Percentiles rank a stretch among this genome's conserved stretches.
These are phyloP conservation scores for Helobdella robusta DNA, from an alignment of 2,888 invertebrate species.

Conservation along the genomic window DNA sequence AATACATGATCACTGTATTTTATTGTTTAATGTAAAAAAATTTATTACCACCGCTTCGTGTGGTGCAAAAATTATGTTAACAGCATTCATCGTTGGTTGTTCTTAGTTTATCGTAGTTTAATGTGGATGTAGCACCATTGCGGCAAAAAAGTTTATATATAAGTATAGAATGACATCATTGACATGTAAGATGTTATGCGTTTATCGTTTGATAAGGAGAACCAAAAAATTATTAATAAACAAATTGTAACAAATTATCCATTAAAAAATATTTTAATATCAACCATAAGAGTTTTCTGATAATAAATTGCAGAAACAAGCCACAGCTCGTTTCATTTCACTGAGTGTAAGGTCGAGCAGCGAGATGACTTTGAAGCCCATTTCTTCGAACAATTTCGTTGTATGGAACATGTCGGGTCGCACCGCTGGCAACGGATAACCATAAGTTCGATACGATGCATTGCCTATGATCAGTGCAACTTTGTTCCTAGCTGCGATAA, in stretches of 20 bases:
- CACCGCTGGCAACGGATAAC: conserved; percentile 27
- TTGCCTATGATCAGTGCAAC: conserved; percentile 50
- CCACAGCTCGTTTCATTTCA: conserved; percentile 48
- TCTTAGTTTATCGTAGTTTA: too few species aligned
- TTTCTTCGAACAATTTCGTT: conserved; percentile 44
- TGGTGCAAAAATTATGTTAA: too few species aligned
- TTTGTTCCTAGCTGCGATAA: conserved; percentile 53
- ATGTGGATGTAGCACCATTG: too few species aligned
- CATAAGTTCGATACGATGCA: conserved; percentile 45
- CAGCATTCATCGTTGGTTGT: too few species aligned
- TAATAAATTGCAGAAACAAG: conserved; percentile 48
- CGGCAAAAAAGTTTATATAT: too few species aligned
- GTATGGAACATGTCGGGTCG: conserved; percentile 37
- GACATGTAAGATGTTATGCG: too few species aligned
- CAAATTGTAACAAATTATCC: background rate
- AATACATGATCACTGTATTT: conserved; percentile 25
- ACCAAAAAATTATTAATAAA: too few species aligned
- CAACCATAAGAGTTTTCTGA: conserved; percentile 46
- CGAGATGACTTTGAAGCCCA: conserved; percentile 51
- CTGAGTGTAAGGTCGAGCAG: conserved; percentile 48
- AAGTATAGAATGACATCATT: too few species aligned
- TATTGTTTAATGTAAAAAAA: background rate
- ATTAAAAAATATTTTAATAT: too few species aligned
- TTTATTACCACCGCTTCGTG: too few species aligned
- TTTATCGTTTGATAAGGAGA: too few species aligned